Percentiles rank a stretch among this genome's conserved stretches.
phyloP scores from a whole-genome alignment of 1,140 invertebrate genomes.

The Drosophila biarmipes region DNA sequence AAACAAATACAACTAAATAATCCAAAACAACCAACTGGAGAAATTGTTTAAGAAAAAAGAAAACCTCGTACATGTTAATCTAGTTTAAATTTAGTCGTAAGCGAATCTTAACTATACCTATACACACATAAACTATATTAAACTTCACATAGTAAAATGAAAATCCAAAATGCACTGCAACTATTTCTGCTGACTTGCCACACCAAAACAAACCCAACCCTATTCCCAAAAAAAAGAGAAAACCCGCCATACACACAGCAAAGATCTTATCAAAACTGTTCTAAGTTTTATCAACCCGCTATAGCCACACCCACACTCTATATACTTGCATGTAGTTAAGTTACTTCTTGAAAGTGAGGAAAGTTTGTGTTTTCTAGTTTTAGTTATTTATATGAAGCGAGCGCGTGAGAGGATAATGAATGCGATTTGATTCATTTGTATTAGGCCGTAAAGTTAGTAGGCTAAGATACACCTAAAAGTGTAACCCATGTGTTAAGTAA shows the following conservation, averaged over 20 bases:
- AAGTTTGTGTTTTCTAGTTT: slow-evolving; percentile 78
- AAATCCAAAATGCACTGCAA: slow-evolving; percentile 63
- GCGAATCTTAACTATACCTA: slow-evolving; percentile 67
- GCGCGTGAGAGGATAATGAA: slow-evolving; percentile 60
- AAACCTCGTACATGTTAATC: slow-evolving; percentile 74
- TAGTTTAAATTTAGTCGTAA: slow-evolving; percentile 72
- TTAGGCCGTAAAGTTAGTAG: slow-evolving; percentile 66
- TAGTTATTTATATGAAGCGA: slow-evolving; percentile 74
- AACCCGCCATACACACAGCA: slow-evolving; percentile 37
- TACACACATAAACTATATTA: slow-evolving; percentile 52
- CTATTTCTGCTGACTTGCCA: slow-evolving; percentile 76
- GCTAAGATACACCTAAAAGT: slow-evolving; percentile 60
- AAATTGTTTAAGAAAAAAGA: slow-evolving; percentile 44
- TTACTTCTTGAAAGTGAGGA: slow-evolving; percentile 52
- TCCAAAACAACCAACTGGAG: slow-evolving; percentile 33
- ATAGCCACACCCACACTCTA: slow-evolving; percentile 25
- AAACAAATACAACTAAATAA: slow-evolving; percentile 34
- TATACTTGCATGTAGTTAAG: slow-evolving; percentile 41
- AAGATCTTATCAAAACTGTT: slow-evolving; percentile 71
- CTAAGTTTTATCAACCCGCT: slow-evolving; percentile 72
- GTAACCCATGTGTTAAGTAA: slow-evolving; percentile 66
- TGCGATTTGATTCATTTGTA: slow-evolving; percentile 66
- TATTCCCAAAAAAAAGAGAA: slow-evolving; percentile 20
- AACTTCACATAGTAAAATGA: slow-evolving; percentile 61
- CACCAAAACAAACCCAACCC: slow-evolving; percentile 17